Conservation (phyloP, 2,888 invertebrate species). For the Sussaba pulchella region DNA sequence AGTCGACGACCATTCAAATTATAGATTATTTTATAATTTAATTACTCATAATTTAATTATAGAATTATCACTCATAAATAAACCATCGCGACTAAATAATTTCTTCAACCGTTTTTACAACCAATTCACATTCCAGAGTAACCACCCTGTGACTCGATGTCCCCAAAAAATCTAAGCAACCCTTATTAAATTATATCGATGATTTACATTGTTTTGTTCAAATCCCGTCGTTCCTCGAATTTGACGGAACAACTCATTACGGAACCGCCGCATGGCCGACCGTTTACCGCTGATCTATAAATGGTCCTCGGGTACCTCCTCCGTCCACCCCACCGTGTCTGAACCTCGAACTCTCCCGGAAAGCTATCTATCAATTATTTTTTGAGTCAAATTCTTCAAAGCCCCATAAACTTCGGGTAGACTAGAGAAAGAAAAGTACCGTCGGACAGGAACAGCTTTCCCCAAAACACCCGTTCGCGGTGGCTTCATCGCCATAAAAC, state of each 20-base stretch:
- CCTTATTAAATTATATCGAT: too few species aligned
- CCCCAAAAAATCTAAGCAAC: too few species aligned
- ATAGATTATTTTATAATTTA: too few species aligned
- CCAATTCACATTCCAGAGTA: too few species aligned
- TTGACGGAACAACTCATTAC: constrained; percentile 13
- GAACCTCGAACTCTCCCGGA: constrained; percentile 19
- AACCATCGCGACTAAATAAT: too few species aligned
- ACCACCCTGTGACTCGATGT: too few species aligned
- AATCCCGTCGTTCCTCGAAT: not conserved
- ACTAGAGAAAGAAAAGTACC: constrained; percentile 75
- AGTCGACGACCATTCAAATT: too few species aligned
- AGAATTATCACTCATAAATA: too few species aligned
- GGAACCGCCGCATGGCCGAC: too few species aligned
- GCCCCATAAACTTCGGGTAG: constrained; percentile 81
- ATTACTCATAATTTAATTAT: too few species aligned
- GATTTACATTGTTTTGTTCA: not conserved
- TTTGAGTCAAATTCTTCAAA: constrained; percentile 78
- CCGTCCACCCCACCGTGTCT: constrained; percentile 12
- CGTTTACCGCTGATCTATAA: constrained; percentile 29
- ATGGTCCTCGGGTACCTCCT: constrained; percentile 27
- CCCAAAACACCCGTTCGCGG: constrained; percentile 51
- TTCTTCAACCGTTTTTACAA: too few species aligned
- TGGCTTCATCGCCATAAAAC: constrained; percentile 78
- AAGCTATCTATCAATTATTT: constrained; percentile 63
- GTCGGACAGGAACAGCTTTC: constrained; percentile 70